These are phyloP conservation scores for Limonius californicus DNA, from an alignment of 1,140 invertebrate genomes.

Conservation along the genomic window DNA sequence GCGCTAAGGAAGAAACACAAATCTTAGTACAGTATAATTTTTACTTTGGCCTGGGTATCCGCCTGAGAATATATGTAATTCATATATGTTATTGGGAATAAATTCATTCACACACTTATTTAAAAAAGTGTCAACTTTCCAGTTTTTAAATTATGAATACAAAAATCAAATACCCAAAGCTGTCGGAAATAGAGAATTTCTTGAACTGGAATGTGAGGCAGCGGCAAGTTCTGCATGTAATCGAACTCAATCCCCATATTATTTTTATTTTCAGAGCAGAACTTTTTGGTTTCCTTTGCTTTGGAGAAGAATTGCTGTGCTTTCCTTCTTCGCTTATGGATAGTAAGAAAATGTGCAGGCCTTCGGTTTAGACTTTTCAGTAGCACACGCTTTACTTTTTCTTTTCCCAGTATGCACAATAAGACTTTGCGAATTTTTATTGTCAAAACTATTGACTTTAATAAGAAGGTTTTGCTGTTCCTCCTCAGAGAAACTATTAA, in stretches of 20 bases:
- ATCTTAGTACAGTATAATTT: conserved; percentile 33
- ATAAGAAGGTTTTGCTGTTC: too few relatives aligned
- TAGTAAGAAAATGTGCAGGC: too few relatives aligned
- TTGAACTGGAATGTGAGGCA: conserved; percentile 3
- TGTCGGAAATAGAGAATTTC: conserved; percentile 30
- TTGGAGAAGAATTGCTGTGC: not conserved
- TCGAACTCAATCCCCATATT: not conserved
- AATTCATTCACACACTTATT: too few relatives aligned
- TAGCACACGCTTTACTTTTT: too few relatives aligned
- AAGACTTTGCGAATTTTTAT: too few relatives aligned
- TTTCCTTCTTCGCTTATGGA: not conserved
- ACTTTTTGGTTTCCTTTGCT: not conserved
- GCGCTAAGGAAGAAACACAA: too few relatives aligned
- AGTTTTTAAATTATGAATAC: conserved; percentile 33
- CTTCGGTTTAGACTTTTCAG: too few relatives aligned
- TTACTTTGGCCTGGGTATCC: conserved; percentile 36
- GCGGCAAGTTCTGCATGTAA: conserved; percentile 13
- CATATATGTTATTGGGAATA: conserved; percentile 25
- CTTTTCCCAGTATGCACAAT: too few relatives aligned
- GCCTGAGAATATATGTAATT: conserved; percentile 36
- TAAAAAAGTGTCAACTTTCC: conserved; percentile 30
- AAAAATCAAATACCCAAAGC: conserved; percentile 34
- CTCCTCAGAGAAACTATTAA: too few relatives aligned
- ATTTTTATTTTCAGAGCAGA: not conserved
- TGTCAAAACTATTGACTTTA: too few relatives aligned